phyloP scores from a whole-genome alignment of 2,113 vertebrate genomes.

The Microcebus jonahi region DNA sequence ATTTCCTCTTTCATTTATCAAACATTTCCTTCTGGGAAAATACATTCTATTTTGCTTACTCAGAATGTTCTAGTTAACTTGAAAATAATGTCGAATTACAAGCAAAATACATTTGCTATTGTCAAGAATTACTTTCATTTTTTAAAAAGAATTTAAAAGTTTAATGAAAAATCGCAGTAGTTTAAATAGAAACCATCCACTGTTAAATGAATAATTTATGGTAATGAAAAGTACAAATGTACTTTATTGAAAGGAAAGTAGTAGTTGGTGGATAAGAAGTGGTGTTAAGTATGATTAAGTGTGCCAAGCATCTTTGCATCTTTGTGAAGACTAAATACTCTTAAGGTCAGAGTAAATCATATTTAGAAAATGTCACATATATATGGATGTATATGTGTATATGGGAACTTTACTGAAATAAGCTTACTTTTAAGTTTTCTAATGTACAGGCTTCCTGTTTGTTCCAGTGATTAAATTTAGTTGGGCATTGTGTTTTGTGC shows the following conservation, averaged over 20 bases:
- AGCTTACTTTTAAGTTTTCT: background rate
- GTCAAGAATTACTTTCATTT: background rate
- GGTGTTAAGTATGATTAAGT: background rate
- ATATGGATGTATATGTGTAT: rapidly evolving
- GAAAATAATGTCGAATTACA: background rate
- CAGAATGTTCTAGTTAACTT: background rate
- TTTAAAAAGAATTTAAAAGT: constrained; percentile 10
- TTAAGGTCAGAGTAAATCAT: background rate
- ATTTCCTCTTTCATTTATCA: background rate
- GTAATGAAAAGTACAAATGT: constrained; percentile 50
- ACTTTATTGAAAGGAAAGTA: background rate
- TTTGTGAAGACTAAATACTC: background rate
- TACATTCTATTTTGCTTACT: background rate
- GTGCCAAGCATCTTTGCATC: background rate
- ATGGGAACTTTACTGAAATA: background rate
- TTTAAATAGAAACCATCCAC: constrained; percentile 62
- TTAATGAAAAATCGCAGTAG: constrained; percentile 42
- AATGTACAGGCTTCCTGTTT: background rate
- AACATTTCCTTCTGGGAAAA: background rate
- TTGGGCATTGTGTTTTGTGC: background rate
- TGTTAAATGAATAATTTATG: constrained; percentile 18
- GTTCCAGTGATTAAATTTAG: background rate
- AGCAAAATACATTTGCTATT: background rate
- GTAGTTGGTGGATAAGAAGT: background rate
- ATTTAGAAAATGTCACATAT: background rate